A percentile compares a stretch with the other conserved stretches of the same genome.
Conservation (phyloP, 2,888 invertebrate genomes). For the Icerya purchasi region DNA sequence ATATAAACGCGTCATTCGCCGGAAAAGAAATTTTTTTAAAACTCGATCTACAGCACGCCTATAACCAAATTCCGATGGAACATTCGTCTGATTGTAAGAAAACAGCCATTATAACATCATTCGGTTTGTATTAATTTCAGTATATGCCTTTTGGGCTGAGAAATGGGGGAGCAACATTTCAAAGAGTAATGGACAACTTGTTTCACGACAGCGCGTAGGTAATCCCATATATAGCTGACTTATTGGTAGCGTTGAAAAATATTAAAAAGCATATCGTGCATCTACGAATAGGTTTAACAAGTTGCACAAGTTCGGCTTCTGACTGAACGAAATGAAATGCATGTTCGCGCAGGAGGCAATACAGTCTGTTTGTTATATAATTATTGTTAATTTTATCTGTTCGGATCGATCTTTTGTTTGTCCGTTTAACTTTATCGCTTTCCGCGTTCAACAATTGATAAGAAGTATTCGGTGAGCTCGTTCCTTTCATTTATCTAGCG, state of each 20-base stretch:
- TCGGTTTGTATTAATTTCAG: conserved; percentile 16
- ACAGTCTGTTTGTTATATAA: too few species aligned
- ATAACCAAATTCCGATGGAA: conserved; percentile 19
- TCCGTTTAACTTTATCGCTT: too few species aligned
- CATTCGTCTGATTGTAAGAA: conserved; percentile 19
- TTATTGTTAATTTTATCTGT: too few species aligned
- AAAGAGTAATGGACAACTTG: conserved; percentile 1
- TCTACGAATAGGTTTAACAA: too few species aligned
- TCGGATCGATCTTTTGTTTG: too few species aligned
- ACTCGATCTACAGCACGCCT: conserved; percentile 18
- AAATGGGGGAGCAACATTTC: conserved; percentile 16
- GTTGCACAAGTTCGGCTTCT: too few species aligned
- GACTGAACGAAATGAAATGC: too few species aligned
- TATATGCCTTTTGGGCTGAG: conserved; percentile 18
- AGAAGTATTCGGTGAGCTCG: too few species aligned
- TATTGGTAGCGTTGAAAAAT: conserved; percentile 5
- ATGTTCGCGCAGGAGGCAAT: too few species aligned
- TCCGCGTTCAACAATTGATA: too few species aligned
- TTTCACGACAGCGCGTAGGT: neutral
- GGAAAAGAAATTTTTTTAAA: conserved; percentile 15
- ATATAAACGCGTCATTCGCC: conserved; percentile 10
- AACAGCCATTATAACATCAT: conserved; percentile 21
- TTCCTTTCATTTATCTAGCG: too few species aligned
- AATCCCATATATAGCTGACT: conserved; percentile 7
- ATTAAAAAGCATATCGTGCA: too few species aligned